phyloP scores from a whole-genome alignment of 2,888 invertebrate genomes.

The Lacanobia wlatinum region DNA sequence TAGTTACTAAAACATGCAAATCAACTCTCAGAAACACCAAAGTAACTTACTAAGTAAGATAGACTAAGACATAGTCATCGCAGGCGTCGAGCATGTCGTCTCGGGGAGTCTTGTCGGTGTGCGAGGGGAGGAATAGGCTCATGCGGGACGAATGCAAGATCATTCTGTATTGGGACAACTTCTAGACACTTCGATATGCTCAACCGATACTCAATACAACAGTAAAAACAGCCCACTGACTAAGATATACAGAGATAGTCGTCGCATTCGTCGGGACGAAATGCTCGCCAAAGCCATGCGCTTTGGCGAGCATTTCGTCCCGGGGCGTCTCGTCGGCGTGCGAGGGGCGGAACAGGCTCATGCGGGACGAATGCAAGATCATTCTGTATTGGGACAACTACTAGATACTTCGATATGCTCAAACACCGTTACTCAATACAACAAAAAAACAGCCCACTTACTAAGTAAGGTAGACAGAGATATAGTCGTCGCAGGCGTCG shows the following conservation, averaged over 20 bases:
- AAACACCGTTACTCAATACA: no score
- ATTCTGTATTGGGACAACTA: no score
- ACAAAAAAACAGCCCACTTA: constrained; percentile 5
- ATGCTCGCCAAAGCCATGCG: no score
- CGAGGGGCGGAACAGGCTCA: no score
- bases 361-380: constrained; percentile 69
- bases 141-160: no score
- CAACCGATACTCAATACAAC: no score
- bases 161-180: no score
- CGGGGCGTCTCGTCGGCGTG: constrained; percentile 70
- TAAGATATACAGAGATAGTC: constrained; percentile 84
- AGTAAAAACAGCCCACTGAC: constrained; percentile 9
- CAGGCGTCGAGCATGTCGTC: constrained; percentile 79
- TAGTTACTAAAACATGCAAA: background rate
- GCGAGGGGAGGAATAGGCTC: no score
- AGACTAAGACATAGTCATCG: constrained; percentile 85
- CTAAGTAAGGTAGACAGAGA: constrained; percentile 83
- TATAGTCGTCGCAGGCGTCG: constrained; percentile 86
- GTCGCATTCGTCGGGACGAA: constrained; percentile 85
- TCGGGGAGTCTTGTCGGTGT: no score
- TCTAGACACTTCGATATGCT: no score
- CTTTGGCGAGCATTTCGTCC: constrained; percentile 70
- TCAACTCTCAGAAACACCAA: background rate
- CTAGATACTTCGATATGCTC: no score
- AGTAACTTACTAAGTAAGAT: constrained; percentile 75